A percentile compares a stretch with the other conserved stretches of the same genome.
phyloP scores from a whole-genome alignment of 2,888 invertebrate genomes.

The Creontiades dilutus region DNA sequence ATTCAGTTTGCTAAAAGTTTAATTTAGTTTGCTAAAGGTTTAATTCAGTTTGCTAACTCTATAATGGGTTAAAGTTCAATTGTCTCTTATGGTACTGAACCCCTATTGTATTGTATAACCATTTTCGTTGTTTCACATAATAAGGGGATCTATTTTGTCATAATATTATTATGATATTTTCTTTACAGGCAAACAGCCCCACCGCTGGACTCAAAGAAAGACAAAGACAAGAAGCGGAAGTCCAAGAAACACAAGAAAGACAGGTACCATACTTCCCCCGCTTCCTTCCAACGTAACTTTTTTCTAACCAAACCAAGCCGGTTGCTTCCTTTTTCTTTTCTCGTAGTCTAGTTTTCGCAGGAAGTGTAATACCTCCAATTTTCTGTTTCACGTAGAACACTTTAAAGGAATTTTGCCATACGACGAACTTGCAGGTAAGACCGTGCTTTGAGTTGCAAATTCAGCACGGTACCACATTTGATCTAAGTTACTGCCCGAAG shows the following conservation, averaged over 20 bases:
- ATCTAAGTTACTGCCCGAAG: constrained; percentile 15
- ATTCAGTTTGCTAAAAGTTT: no score
- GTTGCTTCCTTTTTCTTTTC: constrained; percentile 67
- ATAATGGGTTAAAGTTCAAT: no score
- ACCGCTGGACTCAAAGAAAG: constrained; percentile 51
- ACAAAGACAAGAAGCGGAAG: constrained; percentile 84
- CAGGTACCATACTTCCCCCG: constrained; percentile 80
- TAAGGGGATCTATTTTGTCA: no score
- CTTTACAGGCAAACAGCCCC: constrained; percentile 50
- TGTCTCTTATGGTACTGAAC: no score
- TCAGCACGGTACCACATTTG: constrained; percentile 38
- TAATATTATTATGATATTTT: no score
- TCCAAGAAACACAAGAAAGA: constrained; percentile 85
- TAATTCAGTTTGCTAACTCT: no score
- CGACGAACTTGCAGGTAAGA: constrained; percentile 73
- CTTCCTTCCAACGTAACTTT: not conserved
- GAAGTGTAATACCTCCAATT: constrained; percentile 74
- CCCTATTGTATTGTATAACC: not conserved
- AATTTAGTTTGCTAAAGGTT: no score
- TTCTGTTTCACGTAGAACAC: constrained; percentile 76
- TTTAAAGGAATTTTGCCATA: constrained; percentile 72
- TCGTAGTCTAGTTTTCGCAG: constrained; percentile 68
- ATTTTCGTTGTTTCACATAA: not conserved
- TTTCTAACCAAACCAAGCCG: constrained; percentile 11
- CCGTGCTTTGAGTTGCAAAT: constrained; percentile 40